Conservation (phyloP, 64 coral and sea anemone genomes). For the Stichodactyla helianthus region DNA sequence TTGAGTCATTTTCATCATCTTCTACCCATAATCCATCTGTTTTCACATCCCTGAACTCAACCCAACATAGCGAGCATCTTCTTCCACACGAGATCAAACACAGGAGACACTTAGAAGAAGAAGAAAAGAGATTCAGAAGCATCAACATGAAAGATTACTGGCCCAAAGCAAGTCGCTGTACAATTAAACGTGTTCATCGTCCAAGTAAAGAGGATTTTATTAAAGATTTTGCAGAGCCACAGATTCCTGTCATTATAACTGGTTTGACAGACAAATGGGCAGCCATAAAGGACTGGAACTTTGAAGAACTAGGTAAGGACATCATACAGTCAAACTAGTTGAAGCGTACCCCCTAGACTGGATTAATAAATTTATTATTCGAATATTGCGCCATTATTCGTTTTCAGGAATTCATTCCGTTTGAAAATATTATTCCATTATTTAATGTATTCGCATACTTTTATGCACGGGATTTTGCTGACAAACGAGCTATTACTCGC, state of each 20-base stretch:
- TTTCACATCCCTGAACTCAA: slow-evolving; percentile 8
- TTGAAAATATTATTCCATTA: too few relatives aligned
- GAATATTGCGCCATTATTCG: too few relatives aligned
- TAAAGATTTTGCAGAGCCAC: slow-evolving; percentile 36
- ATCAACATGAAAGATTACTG: slow-evolving; percentile 37
- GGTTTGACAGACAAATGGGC: slow-evolving; percentile 62
- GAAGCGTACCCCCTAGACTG: too few relatives aligned
- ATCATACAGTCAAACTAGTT: too few relatives aligned
- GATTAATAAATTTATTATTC: too few relatives aligned
- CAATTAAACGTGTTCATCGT: slow-evolving; percentile 43
- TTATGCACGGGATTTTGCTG: too few relatives aligned
- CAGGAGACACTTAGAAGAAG: slow-evolving; percentile 21
- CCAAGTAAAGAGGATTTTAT: slow-evolving; percentile 55
- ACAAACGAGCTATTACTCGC: too few relatives aligned
- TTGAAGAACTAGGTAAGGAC: slow-evolving; percentile 63
- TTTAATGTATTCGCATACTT: too few relatives aligned
- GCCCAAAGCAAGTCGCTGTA: slow-evolving; percentile 18
- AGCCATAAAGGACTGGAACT: slow-evolving; percentile 58
- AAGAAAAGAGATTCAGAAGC: slow-evolving; percentile 24
- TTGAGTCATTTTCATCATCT: slow-evolving; percentile 18
- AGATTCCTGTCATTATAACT: slow-evolving; percentile 70
- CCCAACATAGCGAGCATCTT: background rate
- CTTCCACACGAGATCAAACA: slow-evolving; percentile 61
- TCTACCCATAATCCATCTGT: background rate
- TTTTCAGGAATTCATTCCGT: too few relatives aligned